Evolutionary conservation across 2,888 invertebrate species (phyloP).

Genomic region (Drosophila infuscata): DNA sequence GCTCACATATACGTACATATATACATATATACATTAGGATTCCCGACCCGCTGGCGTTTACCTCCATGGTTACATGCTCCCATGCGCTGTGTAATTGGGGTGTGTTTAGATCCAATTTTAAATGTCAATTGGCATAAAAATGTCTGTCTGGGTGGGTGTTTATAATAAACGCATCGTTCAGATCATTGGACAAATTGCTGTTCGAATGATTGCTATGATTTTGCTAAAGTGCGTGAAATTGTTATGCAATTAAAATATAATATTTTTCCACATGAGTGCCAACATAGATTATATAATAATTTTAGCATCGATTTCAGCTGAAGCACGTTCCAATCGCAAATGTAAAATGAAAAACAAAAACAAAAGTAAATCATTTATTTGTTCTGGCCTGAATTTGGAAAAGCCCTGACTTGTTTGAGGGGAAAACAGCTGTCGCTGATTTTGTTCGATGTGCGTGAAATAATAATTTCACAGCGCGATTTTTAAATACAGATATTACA

Average conservation of each 20-base stretch:
- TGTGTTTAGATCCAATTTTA: conserved; percentile 61
- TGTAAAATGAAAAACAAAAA: conserved; percentile 8
- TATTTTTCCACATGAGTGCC: conserved; percentile 63
- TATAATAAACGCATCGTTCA: conserved; percentile 69
- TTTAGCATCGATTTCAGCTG: conserved; percentile 31
- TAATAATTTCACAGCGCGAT: conserved; percentile 54
- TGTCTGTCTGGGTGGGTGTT: conserved; percentile 34
- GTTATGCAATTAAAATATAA: conserved; percentile 72
- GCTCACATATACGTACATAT: background rate
- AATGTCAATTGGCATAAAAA: conserved; percentile 47
- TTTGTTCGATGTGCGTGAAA: conserved; percentile 62
- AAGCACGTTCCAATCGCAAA: conserved; percentile 34
- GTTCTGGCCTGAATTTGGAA: conserved; percentile 23
- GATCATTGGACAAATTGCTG: conserved; percentile 69
- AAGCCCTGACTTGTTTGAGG: conserved; percentile 1
- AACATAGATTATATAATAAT: conserved; percentile 50
- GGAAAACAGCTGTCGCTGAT: conserved; percentile 49
- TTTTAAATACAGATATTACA: conserved; percentile 31
- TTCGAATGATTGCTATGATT: conserved; percentile 57
- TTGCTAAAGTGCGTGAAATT: conserved; percentile 74
- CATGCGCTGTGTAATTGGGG: conserved; percentile 66
- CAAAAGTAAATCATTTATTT: conserved; percentile 9
- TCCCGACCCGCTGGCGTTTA: conserved; percentile 7
- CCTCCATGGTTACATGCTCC: conserved; percentile 62
- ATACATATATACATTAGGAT: background rate